phyloP scores from a whole-genome alignment of 2,797 vertebrate species.

The Anguilla anguilla region DNA sequence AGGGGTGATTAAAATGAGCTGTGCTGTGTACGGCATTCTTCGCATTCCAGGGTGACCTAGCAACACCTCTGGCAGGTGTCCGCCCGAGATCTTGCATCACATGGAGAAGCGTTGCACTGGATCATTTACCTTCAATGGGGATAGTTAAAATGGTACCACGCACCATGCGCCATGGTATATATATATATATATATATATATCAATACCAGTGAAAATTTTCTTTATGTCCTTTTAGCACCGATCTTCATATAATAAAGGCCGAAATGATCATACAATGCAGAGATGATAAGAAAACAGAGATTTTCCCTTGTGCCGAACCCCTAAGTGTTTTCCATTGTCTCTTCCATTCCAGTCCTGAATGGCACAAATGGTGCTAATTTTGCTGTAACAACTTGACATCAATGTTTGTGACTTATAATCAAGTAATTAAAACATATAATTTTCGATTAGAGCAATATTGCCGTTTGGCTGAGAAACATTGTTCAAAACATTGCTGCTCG shows the following conservation, averaged over 20 bases:
- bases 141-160: no score
- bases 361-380: background rate
- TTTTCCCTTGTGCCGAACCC: background rate
- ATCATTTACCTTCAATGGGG: background rate
- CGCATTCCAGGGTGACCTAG: constrained; percentile 44
- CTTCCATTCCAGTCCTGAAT: background rate
- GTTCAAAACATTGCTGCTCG: no score
- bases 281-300: background rate
- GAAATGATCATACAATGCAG: background rate
- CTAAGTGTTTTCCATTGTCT: background rate
- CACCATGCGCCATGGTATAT: background rate
- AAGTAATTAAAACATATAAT: background rate
- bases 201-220: background rate
- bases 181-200: background rate
- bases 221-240: background rate
- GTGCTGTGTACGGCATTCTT: constrained; percentile 23
- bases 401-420: background rate
- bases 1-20: constrained; percentile 22
- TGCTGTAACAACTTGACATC: background rate
- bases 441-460: background rate
- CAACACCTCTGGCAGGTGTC: constrained; percentile 33
- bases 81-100: background rate
- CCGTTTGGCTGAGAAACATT: background rate
- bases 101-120: background rate
- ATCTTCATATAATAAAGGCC: background rate